phyloP scores from a whole-genome alignment of 1,140 invertebrate species.

The Drosophila lini region DNA sequence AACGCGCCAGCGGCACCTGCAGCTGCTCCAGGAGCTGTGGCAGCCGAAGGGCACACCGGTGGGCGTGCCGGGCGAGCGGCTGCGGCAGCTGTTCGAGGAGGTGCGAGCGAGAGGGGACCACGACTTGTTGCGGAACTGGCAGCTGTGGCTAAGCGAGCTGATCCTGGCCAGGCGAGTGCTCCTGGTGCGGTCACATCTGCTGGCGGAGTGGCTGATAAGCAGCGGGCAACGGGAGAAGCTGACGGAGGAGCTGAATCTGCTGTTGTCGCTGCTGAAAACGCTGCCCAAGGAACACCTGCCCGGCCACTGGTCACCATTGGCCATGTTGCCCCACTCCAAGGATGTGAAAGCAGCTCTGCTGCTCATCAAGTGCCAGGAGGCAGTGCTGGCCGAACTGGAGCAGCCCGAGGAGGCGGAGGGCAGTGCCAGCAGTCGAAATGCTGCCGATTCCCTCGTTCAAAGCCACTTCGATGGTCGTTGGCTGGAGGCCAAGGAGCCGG shows the following conservation, averaged over 20 bases:
- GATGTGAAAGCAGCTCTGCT: slow-evolving; percentile 36
- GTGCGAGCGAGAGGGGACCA: slow-evolving; percentile 20
- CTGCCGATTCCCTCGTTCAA: slow-evolving; percentile 40
- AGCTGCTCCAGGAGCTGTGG: slow-evolving; percentile 36
- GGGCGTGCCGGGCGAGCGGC: slow-evolving; percentile 31
- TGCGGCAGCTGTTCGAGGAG: slow-evolving; percentile 42
- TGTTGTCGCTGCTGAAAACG: slow-evolving; percentile 42
- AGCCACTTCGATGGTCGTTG: slow-evolving; percentile 53
- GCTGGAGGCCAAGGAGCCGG: slow-evolving; percentile 13
- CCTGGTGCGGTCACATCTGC: slow-evolving; percentile 19
- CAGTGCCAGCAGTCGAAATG: not conserved
- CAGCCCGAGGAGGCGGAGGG: not conserved
- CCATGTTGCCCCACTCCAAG: slow-evolving; percentile 3
- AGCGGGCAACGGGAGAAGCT: not conserved
- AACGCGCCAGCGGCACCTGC: slow-evolving; percentile 35
- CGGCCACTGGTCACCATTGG: slow-evolving; percentile 18
- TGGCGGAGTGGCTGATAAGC: slow-evolving; percentile 43
- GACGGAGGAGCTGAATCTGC: slow-evolving; percentile 20
- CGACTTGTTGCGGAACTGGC: slow-evolving; percentile 47
- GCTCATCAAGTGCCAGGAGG: slow-evolving; percentile 56
- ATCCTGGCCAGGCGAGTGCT: slow-evolving; percentile 21
- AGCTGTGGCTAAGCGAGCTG: slow-evolving; percentile 54
- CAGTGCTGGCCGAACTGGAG: slow-evolving; percentile 19
- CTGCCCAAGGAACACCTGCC: slow-evolving; percentile 4
- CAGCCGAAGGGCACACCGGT: not conserved